Conservation (phyloP, 2,797 vertebrate genomes). For the Xyrichtys novacula region DNA sequence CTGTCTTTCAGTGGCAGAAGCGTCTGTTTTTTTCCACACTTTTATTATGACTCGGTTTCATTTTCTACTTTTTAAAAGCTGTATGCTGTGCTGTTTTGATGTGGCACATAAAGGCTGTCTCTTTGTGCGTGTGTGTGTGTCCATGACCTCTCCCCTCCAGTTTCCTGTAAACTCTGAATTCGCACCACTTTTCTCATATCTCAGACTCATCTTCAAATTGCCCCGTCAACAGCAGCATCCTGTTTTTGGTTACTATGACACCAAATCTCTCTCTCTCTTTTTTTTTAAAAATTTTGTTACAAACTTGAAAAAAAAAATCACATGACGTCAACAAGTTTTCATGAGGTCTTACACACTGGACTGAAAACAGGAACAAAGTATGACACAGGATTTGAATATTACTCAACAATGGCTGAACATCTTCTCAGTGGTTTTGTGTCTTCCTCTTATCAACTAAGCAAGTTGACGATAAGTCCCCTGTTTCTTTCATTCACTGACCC, state of each 20-base stretch:
- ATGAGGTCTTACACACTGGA: background rate
- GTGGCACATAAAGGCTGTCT: background rate
- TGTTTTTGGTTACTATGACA: background rate
- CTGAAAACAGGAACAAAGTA: constrained; percentile 42
- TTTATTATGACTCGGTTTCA: background rate
- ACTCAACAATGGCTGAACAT: background rate
- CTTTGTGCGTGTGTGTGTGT: background rate
- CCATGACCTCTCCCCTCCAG: background rate
- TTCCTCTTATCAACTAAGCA: background rate
- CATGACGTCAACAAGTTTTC: background rate
- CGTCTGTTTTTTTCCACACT: background rate
- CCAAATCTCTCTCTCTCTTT: background rate
- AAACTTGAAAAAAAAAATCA: too few relatives aligned
- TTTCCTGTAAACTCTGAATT: background rate
- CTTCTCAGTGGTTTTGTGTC: background rate
- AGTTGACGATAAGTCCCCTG: background rate
- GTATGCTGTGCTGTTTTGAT: background rate
- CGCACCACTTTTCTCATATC: background rate
- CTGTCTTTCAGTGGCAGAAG: background rate
- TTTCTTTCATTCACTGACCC: constrained; percentile 69
- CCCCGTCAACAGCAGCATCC: background rate
- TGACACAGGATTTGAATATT: background rate
- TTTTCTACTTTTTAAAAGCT: background rate
- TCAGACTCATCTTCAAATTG: constrained; percentile 2
- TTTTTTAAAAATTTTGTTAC: background rate